Evolutionary conservation across 1,140 invertebrate species (phyloP), one percentile per base, ranked within the genome.

Genomic region (Trichonephila inaurata): DNA sequence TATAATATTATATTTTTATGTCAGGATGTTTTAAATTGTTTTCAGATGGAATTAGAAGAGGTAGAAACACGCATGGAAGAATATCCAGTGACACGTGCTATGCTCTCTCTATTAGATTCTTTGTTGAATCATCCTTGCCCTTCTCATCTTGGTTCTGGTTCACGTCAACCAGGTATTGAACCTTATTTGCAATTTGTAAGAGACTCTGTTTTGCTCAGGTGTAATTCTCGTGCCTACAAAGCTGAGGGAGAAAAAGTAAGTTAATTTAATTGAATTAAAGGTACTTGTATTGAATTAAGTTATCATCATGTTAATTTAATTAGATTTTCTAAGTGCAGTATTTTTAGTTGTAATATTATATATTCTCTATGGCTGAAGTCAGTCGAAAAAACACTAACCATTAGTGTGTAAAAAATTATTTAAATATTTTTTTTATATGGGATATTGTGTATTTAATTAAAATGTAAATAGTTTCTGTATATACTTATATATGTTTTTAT

Each of bases 51-150:
- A 94, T 95, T 97, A 60, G 97, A 97, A 94, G 97, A 98, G 96
- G 97, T 99, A 66, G 99, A 99, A 95, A 97, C 98, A 24, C 97
- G 98, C 61, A 97, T 97, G 95, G 98, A 99, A 96, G 97, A 98
- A 94, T 99, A 98, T 96, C 97, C 98, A 0, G 95, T 99, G 40
- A 98, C 98, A 0, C 96, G 97, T 89, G 98, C 98, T 3, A 97
- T 99, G 95, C 96, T 99, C 0, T 96, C 97, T 91, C 96, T 99
- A 1, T 95, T 99, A 1, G 97, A 97, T 95, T 97, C 97, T 2
- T 96, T 99, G 14, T 97, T 98, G 5, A 92, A 93, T 64, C 94
- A 95, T 89, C 97, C 97, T 19, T 96, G 98, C 88, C 98, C 98
- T 0, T 96, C 97, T 93, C 97, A 97, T n/a, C 96, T 99, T 10